phyloP scores from a whole-genome alignment of 2,888 invertebrate species.

The Trissoscelio sp. region DNA sequence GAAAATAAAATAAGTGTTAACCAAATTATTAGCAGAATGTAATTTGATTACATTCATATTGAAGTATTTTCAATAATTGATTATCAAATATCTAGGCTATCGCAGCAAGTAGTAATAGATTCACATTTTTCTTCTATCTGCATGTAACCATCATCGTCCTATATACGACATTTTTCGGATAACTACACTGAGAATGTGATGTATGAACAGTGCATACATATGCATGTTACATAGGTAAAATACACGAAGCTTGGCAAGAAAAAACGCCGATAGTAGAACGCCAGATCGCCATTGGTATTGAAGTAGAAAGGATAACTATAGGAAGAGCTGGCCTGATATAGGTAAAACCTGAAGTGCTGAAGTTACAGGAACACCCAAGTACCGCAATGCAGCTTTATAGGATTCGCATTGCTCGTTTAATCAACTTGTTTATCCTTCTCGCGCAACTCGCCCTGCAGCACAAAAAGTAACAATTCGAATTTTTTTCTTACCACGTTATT shows the following conservation, averaged over 20 bases:
- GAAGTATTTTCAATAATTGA: slow-evolving; percentile 19
- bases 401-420: slow-evolving; percentile 55
- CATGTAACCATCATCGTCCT: slow-evolving; percentile 27
- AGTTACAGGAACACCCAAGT: slow-evolving; percentile 64
- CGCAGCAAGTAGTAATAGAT: slow-evolving; percentile 32
- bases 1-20: too few relatives aligned
- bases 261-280: slow-evolving; percentile 63
- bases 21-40: too few relatives aligned
- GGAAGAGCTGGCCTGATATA: slow-evolving; percentile 47
- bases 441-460: neutral
- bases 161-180: slow-evolving; percentile 58
- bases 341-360: slow-evolving; percentile 65
- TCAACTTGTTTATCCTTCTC: slow-evolving; percentile 55
- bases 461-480: slow-evolving; percentile 11
- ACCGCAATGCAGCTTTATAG: slow-evolving; percentile 65
- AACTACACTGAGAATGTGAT: slow-evolving; percentile 48
- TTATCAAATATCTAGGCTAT: slow-evolving; percentile 18
- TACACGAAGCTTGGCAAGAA: slow-evolving; percentile 63
- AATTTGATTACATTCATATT: neutral
- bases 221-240: slow-evolving; percentile 57
- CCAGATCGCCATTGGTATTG: slow-evolving; percentile 53
- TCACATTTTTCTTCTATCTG: slow-evolving; percentile 45
- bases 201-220: slow-evolving; percentile 56
- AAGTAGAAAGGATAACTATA: slow-evolving; percentile 47
- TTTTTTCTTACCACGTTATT: slow-evolving; percentile 10